These are phyloP conservation scores for Sebastes alutus DNA, from an alignment of 2,797 vertebrate species.

Conservation along the genomic window DNA sequence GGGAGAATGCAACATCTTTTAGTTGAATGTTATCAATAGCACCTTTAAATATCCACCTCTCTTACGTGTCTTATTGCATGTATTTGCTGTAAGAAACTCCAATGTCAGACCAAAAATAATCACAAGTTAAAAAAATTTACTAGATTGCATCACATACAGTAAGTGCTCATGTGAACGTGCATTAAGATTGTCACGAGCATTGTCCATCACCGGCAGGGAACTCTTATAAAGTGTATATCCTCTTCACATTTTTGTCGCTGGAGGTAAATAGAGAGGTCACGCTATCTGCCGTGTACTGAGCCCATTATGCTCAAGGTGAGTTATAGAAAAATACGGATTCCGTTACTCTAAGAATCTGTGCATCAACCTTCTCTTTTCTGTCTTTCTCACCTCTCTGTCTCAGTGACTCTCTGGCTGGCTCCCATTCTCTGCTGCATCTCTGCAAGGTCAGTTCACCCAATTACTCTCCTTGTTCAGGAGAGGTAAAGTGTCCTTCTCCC, in stretches of 20 bases:
- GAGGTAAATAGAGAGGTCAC: background rate
- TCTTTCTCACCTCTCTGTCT: background rate
- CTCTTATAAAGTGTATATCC: background rate
- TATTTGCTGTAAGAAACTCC: background rate
- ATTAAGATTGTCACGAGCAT: background rate
- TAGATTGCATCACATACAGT: background rate
- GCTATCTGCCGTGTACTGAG: background rate
- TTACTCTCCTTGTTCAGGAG: slow-evolving; percentile 34
- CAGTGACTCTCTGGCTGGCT: background rate
- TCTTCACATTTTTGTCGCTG: background rate
- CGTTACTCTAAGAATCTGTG: background rate
- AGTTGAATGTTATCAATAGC: too few species aligned
- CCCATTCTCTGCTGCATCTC: background rate
- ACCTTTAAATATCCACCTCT: background rate
- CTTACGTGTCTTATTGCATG: background rate
- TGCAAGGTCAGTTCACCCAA: slow-evolving; percentile 52
- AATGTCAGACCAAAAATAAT: background rate
- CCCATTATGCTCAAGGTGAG: background rate
- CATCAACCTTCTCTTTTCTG: background rate
- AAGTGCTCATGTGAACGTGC: background rate
- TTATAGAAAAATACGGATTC: background rate
- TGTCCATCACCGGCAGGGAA: background rate
- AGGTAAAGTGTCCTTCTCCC: slow-evolving; percentile 41
- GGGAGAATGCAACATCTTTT: too few species aligned
- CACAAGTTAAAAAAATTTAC: background rate